Base-by-base conservation (phyloP, 1,140 invertebrate genomes). In the Pygmarrhopalites habei region DNA sequence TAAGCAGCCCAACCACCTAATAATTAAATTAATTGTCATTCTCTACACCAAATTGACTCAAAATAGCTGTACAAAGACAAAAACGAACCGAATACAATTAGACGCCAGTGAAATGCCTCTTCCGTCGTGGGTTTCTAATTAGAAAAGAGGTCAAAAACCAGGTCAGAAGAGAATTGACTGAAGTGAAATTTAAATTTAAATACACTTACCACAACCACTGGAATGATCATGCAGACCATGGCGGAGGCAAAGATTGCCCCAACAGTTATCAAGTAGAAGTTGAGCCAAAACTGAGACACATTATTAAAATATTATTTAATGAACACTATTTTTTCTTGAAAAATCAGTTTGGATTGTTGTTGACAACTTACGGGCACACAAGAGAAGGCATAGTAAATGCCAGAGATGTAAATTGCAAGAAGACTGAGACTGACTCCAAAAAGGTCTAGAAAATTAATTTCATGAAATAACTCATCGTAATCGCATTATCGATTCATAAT, bases 381-480 rank as follows among this genome's bases (percentile, higher is more conserved):
- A 86, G 92, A 96, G 77, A 96, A 98, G 1, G 92, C 93, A 75
- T 95, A 96, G 77, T 97, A 95, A 67, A 97, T 89, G 55, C 92
- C 92, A 19, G 92, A 92, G 58, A 94, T 86, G 76, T 96, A 97
- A 73, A 96, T 95, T 25, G 90, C 92, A 56, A 95, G 81, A 56
- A 97, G 80, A 19, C 91, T 94, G 2, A 95, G 79, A 21, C 90
- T 91, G 47, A 97, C 95, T 15, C 95, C 95, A 72, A 95, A 87
- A 39, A 97, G 82, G 75, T 97, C n/a, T n/a, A n/a, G n/a, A n/a
- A n/a, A n/a, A n/a, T n/a, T n/a, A n/a, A n/a, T n/a, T n/a, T n/a
- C n/a, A n/a, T n/a, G n/a, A n/a, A n/a, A n/a, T n/a, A n/a, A n/a
- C n/a, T n/a, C n/a, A n/a, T n/a, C n/a, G n/a, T n/a, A n/a, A n/a